Percentiles rank a stretch among this genome's conserved stretches.
Evolutionary conservation across 2,113 vertebrate species (phyloP).

Genomic region (Cryptotis parvus): DNA sequence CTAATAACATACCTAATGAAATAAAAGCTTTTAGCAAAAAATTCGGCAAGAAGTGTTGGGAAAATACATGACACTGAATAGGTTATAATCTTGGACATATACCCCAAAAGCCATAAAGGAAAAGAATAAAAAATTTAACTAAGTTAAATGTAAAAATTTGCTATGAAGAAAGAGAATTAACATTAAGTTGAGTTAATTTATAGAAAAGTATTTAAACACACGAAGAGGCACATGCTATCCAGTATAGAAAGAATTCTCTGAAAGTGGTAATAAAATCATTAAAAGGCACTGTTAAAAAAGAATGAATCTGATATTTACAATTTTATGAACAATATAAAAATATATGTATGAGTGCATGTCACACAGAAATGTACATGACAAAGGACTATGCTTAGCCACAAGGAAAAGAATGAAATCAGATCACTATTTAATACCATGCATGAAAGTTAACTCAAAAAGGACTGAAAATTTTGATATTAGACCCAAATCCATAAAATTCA

Average conservation of each 20-base stretch:
- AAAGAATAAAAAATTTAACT: constrained; percentile 23
- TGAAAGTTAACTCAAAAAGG: too few species aligned
- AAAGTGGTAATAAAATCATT: constrained; percentile 5
- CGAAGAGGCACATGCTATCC: constrained; percentile 38
- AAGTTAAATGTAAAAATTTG: constrained; percentile 14
- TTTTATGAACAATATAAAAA: not conserved
- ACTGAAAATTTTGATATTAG: too few species aligned
- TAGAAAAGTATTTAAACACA: not conserved
- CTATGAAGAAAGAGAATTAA: not conserved
- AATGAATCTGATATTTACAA: not conserved
- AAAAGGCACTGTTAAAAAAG: not conserved
- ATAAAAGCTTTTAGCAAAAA: constrained; percentile 22
- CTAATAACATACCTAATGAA: too few species aligned
- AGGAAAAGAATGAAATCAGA: too few species aligned
- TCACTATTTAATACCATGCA: too few species aligned
- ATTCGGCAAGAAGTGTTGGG: not conserved
- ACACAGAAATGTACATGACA: too few species aligned
- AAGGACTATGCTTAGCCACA: too few species aligned
- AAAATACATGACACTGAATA: not conserved
- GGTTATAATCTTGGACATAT: constrained; percentile 34
- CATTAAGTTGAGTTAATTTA: too few species aligned
- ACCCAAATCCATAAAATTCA: too few species aligned
- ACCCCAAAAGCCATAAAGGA: not conserved
- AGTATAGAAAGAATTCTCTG: constrained; percentile 13
- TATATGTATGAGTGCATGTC: not conserved